Evolutionary conservation across 2,888 invertebrate genomes (phyloP).

Genomic region (Steromphala cineraria): DNA sequence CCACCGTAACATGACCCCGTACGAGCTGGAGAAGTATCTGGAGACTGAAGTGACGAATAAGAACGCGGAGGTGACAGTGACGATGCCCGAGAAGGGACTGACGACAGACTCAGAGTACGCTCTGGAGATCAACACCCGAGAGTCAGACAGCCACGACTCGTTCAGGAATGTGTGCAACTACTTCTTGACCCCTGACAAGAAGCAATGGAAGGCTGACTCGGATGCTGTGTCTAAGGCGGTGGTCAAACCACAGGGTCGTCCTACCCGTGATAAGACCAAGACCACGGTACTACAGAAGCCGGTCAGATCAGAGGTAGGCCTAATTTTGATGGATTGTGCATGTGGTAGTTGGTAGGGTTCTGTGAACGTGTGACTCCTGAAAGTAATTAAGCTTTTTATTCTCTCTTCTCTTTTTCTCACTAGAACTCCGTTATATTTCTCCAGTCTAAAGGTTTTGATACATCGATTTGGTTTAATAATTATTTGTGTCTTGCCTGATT

Average conservation of each 20-base stretch:
- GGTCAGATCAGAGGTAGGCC: not conserved
- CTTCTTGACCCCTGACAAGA: slow-evolving; percentile 9
- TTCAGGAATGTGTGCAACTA: slow-evolving; percentile 15
- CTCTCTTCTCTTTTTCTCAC: no score
- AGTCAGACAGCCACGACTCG: not conserved
- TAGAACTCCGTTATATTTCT: no score
- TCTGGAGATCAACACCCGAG: not conserved
- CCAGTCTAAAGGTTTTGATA: no score
- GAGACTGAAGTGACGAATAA: not conserved
- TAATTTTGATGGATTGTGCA: no score
- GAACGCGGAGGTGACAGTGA: slow-evolving; percentile 14
- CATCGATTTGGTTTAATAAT: no score
- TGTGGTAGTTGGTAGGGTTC: no score
- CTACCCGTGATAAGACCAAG: not conserved
- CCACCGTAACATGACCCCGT: slow-evolving; percentile 13
- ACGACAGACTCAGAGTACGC: slow-evolving; percentile 3
- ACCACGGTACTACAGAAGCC: not conserved
- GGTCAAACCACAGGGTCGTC: not conserved
- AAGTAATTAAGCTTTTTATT: no score
- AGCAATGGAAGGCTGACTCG: slow-evolving; percentile 5
- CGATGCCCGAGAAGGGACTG: slow-evolving; percentile 3
- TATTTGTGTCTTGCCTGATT: no score
- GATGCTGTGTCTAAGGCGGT: not conserved
- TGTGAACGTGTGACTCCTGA: no score
- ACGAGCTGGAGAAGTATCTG: slow-evolving; percentile 12